A percentile compares a stretch with the other conserved stretches of the same genome.
Evolutionary conservation across 2,113 vertebrate species (phyloP).

Genomic region (Anhinga anhinga): DNA sequence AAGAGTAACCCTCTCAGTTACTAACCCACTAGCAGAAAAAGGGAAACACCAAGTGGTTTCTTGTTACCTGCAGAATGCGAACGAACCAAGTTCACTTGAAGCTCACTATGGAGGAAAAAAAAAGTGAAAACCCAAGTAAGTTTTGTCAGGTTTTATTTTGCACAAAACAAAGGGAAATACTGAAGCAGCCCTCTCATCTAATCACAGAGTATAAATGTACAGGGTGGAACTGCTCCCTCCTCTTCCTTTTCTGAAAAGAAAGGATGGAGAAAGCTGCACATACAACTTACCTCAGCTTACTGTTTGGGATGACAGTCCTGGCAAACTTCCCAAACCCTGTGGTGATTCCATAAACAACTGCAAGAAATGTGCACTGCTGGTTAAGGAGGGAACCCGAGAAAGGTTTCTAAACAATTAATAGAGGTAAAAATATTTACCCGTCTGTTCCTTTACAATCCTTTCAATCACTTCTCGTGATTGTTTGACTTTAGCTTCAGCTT

Average conservation of each 20-base stretch:
- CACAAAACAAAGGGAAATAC: background rate
- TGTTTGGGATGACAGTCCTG: constrained; percentile 90
- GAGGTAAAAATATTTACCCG: constrained; percentile 70
- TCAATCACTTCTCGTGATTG: constrained; percentile 91
- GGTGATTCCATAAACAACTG: constrained; percentile 98
- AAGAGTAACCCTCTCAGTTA: background rate
- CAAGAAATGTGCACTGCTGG: background rate
- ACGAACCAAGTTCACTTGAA: constrained; percentile 95
- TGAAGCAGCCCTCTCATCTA: background rate
- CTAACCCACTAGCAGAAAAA: background rate
- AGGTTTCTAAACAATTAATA: background rate
- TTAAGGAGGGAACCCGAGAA: background rate
- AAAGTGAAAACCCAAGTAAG: background rate
- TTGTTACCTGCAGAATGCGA: constrained; percentile 93
- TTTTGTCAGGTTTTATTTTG: background rate
- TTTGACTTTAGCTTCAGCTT: constrained; percentile 86
- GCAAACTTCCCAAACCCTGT: constrained; percentile 99
- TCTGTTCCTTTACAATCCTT: constrained; percentile 91
- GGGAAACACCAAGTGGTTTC: background rate
- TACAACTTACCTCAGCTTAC: constrained; percentile 86
- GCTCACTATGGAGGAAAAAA: constrained; percentile 79
- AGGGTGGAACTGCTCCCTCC: background rate
- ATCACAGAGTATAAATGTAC: background rate
- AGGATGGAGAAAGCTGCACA: background rate
- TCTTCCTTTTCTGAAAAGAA: background rate